These are phyloP conservation scores for Tetragnatha versicolor DNA, from an alignment of 1,140 invertebrate species.

Conservation along the genomic window DNA sequence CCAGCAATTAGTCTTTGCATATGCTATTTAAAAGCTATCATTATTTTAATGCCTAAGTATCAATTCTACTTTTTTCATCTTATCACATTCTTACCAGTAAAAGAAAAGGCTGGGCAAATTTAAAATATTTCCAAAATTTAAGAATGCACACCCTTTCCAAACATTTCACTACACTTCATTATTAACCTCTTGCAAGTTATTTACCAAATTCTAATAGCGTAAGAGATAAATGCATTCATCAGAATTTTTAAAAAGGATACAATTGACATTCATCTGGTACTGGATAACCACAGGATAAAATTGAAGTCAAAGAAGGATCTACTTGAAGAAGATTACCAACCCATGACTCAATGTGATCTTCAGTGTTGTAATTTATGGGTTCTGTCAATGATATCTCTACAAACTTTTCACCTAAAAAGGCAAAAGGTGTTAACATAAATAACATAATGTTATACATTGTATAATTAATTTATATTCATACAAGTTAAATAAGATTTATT, in stretches of 20 bases:
- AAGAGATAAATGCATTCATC: slow-evolving; percentile 4
- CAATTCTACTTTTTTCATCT: too few species aligned
- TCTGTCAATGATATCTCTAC: slow-evolving; percentile 79
- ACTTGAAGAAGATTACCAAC: slow-evolving; percentile 90
- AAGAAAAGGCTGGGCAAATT: too few species aligned
- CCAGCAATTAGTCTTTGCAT: too few species aligned
- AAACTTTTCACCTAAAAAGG: slow-evolving; percentile 63
- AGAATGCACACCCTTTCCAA: too few species aligned
- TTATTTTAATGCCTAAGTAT: too few species aligned
- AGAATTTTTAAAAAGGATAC: slow-evolving; percentile 65
- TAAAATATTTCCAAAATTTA: too few species aligned
- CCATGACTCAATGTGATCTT: slow-evolving; percentile 93
- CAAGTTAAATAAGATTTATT: background rate
- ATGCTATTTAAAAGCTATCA: too few species aligned
- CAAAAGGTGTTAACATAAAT: background rate
- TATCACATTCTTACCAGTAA: too few species aligned
- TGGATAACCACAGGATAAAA: slow-evolving; percentile 80
- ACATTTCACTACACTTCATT: too few species aligned
- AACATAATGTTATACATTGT: background rate
- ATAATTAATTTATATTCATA: background rate
- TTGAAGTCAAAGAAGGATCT: slow-evolving; percentile 71
- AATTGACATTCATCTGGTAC: slow-evolving; percentile 89
- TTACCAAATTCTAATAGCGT: too few species aligned
- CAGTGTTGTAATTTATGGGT: slow-evolving; percentile 90
- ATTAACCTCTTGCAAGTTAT: too few species aligned